phyloP scores from a whole-genome alignment of 2,888 invertebrate genomes.

The Cetonia aurata region DNA sequence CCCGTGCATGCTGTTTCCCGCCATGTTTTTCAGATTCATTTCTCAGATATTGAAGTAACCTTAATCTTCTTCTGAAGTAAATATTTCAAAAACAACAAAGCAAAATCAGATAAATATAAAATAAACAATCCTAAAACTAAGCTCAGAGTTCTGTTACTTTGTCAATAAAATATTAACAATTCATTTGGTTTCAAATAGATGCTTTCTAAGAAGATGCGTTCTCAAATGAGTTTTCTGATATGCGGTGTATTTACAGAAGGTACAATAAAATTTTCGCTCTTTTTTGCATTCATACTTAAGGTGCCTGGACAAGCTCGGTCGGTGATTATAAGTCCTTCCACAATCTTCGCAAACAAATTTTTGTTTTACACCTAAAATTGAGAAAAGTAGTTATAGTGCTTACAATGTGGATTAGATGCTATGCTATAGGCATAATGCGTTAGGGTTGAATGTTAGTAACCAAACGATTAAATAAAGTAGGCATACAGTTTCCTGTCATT shows the following conservation, averaged over 20 bases:
- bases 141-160: not conserved
- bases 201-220: conserved; percentile 34
- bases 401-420: conserved; percentile 50
- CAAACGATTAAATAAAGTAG: too few species aligned
- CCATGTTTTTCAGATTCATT: too few species aligned
- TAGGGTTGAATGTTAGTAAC: too few species aligned
- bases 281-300: conserved; percentile 47
- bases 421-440: too few species aligned
- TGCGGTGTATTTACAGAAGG: conserved; percentile 35
- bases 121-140: conserved; percentile 14
- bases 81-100: too few species aligned
- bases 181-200: conserved; percentile 23
- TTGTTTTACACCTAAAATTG: conserved; percentile 31
- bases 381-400: conserved; percentile 44
- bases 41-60: too few species aligned
- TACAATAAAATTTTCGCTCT: conserved; percentile 45
- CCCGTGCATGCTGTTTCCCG: too few species aligned
- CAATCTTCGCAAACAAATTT: conserved; percentile 44
- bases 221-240: conserved; percentile 43
- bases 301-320: conserved; percentile 40
- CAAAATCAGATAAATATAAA: not conserved
- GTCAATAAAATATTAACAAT: conserved; percentile 1
- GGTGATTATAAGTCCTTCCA: conserved; percentile 27
- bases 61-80: too few species aligned
- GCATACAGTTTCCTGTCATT: too few species aligned